phyloP scores from a whole-genome alignment of 2,113 vertebrate genomes.

The Notechis scutatus region DNA sequence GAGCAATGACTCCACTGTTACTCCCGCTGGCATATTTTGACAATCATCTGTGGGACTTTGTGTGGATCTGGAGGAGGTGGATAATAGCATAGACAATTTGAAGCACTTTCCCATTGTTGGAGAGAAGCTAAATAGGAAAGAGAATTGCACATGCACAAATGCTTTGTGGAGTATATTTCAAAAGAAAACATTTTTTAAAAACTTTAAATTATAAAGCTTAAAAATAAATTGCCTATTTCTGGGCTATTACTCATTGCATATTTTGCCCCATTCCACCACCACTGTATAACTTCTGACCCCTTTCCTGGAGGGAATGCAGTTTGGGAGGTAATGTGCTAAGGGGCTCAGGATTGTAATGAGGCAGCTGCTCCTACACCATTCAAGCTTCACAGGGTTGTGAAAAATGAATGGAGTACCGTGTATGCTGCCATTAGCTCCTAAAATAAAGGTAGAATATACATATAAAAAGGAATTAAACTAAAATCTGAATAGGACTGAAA shows the following conservation, averaged over 20 bases:
- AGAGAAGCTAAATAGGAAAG: neutral
- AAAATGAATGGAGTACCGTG: neutral
- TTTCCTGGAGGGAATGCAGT: neutral
- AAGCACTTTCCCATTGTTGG: neutral
- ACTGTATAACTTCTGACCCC: neutral
- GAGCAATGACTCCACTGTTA: neutral
- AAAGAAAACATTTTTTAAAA: neutral
- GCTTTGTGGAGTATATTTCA: neutral
- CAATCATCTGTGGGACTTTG: neutral
- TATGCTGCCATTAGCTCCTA: neutral
- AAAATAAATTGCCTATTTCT: neutral
- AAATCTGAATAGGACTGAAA: neutral
- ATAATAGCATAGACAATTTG: neutral
- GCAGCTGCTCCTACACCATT: neutral
- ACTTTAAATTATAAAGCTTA: neutral
- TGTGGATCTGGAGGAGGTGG: neutral
- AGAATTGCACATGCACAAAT: neutral
- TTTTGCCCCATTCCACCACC: neutral
- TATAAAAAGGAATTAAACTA: neutral
- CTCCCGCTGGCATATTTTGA: neutral
- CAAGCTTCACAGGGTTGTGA: neutral
- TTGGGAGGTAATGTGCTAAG: neutral
- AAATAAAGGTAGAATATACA: neutral
- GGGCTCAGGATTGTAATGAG: neutral
- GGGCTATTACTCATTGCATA: neutral